Base-by-base conservation (phyloP, 2,797 vertebrate species). In the Diceros bicornis region DNA sequence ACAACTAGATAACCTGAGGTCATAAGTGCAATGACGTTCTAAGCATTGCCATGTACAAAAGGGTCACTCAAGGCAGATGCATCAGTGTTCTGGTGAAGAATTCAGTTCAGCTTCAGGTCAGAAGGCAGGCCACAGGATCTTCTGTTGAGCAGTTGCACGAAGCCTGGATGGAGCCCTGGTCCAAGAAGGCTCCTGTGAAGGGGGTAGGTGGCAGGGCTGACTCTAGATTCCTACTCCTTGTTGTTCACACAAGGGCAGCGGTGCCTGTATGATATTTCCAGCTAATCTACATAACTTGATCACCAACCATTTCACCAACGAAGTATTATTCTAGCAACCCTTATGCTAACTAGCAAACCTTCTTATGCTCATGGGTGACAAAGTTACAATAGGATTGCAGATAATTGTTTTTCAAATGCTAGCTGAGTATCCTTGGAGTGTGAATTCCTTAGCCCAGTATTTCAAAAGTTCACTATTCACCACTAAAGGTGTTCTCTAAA, bases 391-490 rank as follows among this genome's bases (percentile, higher is more conserved):
- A 50, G 55, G 25, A 81, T 5, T 2, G 34, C 18, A 71, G 27
- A 9, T 71, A 68, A 77, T 23, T 21, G 25, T 81, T n/a, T 34
- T 77, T 78, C 41, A 47, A 55, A 34, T 11, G 0, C 8, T 32
- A 71, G 20, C 13, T 84, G 44, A 74, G n/a, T 69, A 64, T 47
- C 23, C 21, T 62, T 44, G 18, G 14, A 55, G 16, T 32, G 4
- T 72, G 44, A 62, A 64, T 55, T 93, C 23, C 52, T 68, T 79
- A 61, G 18, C 18, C 17, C 5, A 72, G 10, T 78, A 37, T 74
- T 57, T 89, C 11, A 32, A 47, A 97, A 77, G 14, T 94, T 94
- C 97, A 84, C 57, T 79, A 32, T n/a, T 16, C 37, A 37, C 9
- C 6, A 10, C 57, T 23, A 75, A 68, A 68, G 8, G 3, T 71